Base-by-base conservation (phyloP, 2,113 vertebrate species). In the Crotalus viridis region DNA sequence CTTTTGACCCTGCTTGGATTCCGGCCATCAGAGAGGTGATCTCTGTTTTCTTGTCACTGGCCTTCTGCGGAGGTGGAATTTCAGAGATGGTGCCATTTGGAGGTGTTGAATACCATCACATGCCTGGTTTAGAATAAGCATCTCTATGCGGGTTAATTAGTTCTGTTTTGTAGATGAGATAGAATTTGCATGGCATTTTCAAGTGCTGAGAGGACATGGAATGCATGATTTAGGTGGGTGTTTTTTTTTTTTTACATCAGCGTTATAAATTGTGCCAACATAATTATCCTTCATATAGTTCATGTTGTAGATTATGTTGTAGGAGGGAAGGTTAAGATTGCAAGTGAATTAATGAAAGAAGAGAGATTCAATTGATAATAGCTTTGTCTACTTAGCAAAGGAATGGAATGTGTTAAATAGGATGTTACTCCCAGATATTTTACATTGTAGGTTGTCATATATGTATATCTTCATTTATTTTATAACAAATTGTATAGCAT, bases 1-100 rank as follows among this genome's bases (percentile, higher is more conserved):
- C 97, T 97, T 96, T 94, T 95, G 93, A 90, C 89, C 85, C 61
- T 52, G 52, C 17, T 89, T 69, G 51, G 87, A 17, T 52, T 9
- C 81, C 19, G 88, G 90, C 91, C 95, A 94, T 92, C 93, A 92
- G 0, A 21, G 91, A 51, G 22, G 52, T n/a, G 85, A 0, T 0
- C 26, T 93, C 54, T 24, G 33, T 56, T 81, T 24, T 26, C n/a
- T 33, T 57, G 89, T 93, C 24, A 56, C 89, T 94, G 93, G 91
- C 59, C 55, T 74, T 94, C 90, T 43, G n/a, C 33, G 91, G 57
- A 90, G 88, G 90, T 26, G 21, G 39, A 56, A 57, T 46, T 21
- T 57, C 13, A 24, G 59, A 17, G 28, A 5, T 56, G 52, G 21
- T 24, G 51, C 8, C 51, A 8, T 91, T 57, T 85, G 54, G 86